Conservation (phyloP, 2,888 invertebrate species). For the Drosophila neonasuta region DNA sequence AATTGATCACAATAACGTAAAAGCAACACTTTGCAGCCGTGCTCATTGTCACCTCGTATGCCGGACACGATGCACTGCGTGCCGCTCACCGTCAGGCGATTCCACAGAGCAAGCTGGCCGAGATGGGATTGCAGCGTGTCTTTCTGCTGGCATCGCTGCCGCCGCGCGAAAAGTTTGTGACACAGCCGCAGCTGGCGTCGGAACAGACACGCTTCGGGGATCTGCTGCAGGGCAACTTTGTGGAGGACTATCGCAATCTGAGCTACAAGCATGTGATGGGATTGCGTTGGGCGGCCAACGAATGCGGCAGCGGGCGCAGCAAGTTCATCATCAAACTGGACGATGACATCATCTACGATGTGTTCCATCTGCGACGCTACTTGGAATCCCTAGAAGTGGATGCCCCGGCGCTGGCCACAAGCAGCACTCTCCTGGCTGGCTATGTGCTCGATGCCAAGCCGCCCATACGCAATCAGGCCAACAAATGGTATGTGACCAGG, state of each 20-base stretch:
- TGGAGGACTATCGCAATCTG: slow-evolving; percentile 90
- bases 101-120: slow-evolving; percentile 84
- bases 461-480: slow-evolving; percentile 86
- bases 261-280: slow-evolving; percentile 93
- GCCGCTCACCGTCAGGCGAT: slow-evolving; percentile 88
- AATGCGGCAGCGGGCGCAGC: slow-evolving; percentile 83
- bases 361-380: slow-evolving; percentile 84
- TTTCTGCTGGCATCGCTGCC: slow-evolving; percentile 87
- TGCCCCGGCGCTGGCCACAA: slow-evolving; percentile 68
- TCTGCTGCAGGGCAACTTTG: slow-evolving; percentile 89
- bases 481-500: slow-evolving; percentile 91
- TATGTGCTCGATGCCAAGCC: slow-evolving; percentile 86
- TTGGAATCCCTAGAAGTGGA: slow-evolving; percentile 81
- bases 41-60: slow-evolving; percentile 89
- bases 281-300: slow-evolving; percentile 87
- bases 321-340: slow-evolving; percentile 90
- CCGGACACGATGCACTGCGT: slow-evolving; percentile 87
- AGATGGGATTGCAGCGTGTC: slow-evolving; percentile 85
- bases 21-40: slow-evolving; percentile 65
- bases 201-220: slow-evolving; percentile 87
- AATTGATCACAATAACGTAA: neutral
- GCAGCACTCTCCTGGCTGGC: slow-evolving; percentile 85
- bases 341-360: slow-evolving; percentile 89
- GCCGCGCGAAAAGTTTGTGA: slow-evolving; percentile 83
- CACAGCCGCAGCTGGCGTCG: slow-evolving; percentile 84